A percentile compares a stretch with the other conserved stretches of the same genome.
These are phyloP conservation scores for Brachionus sp. DNA, from an alignment of 1,140 invertebrate genomes.

Conservation along the genomic window DNA sequence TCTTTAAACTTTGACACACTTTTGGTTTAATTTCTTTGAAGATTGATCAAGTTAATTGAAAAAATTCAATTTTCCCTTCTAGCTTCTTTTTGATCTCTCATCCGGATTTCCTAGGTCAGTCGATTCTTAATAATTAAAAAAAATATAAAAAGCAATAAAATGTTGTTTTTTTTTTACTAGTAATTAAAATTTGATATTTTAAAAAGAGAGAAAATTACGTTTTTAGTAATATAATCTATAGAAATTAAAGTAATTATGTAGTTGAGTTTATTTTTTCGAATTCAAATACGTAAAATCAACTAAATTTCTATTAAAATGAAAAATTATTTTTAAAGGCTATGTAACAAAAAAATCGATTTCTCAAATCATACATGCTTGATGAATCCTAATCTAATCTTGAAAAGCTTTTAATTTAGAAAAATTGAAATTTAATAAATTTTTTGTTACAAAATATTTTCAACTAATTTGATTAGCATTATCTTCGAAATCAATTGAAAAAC, in stretches of 20 bases:
- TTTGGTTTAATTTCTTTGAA: not conserved
- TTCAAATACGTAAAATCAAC: not conserved
- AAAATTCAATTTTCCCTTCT: not conserved
- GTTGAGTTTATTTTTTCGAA: not conserved
- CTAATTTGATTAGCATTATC: not conserved
- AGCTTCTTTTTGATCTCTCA: not conserved
- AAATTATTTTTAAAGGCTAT: not conserved
- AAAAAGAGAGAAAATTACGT: not conserved
- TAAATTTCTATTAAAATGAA: not conserved
- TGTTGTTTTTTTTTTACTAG: not conserved
- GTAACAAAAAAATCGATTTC: not conserved
- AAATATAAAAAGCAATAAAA: not conserved
- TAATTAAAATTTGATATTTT: not conserved
- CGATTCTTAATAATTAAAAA: not conserved
- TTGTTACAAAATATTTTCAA: not conserved
- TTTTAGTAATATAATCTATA: not conserved
- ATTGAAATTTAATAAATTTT: not conserved
- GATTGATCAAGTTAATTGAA: not conserved
- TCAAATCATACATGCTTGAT: not conserved
- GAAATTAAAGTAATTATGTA: not conserved
- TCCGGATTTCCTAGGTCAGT: not conserved
- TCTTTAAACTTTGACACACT: not conserved
- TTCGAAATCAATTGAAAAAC: not conserved
- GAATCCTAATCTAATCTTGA: not conserved
- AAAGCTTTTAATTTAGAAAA: not conserved